Evolutionary conservation across 2,113 vertebrate species (phyloP), one percentile per base, ranked within the genome.

Genomic region (Triplophysa rosa): DNA sequence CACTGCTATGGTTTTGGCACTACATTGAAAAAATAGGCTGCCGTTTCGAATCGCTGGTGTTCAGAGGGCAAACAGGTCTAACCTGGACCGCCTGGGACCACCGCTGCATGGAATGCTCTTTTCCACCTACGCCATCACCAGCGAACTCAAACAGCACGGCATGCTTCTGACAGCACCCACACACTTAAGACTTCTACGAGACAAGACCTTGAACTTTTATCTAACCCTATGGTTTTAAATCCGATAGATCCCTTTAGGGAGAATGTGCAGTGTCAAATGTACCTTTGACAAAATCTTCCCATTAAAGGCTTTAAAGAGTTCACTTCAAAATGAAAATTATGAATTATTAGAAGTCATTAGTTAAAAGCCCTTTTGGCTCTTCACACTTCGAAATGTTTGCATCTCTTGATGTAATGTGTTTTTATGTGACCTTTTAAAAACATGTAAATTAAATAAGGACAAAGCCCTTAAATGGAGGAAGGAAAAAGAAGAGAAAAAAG

Each of bases 391-490:
- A 19, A 37, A 76, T 65, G 56, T 49, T 62, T 71, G 54, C 59
- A 26, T 71, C 49, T 23, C 45, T 69, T 62, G 59, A 76, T 47
- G 16, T 19, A 67, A 66, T n/a, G 45, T 49, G 47, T 68, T 42
- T 77, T 24, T 56, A 42, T 56, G 73, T 3, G 23, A 77, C 47
- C 13, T 70, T 76, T 47, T 19, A 47, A 66, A 66, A 9, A 40
- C 47, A 65, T 49, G 59, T 12, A 56, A 82, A 78, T 78, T 82
- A 73, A 78, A 82, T 14, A 65, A 67, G 37, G 13, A 81, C 37
- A 37, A 59, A 71, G 67, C 73, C 37, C n/a, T 69, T 77, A 47
- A 82, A 56, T 59, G 37, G n/a, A n/a, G n/a, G n/a, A n/a, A 64
- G 24, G n/a, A 49, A 76, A 63, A 16, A 37, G 6, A 37, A 14